A percentile compares a stretch with the other conserved stretches of the same genome.
Evolutionary conservation across 37 sponge, comb jelly and placozoan genomes (phyloP).

Genomic region (Axinella damicornis): DNA sequence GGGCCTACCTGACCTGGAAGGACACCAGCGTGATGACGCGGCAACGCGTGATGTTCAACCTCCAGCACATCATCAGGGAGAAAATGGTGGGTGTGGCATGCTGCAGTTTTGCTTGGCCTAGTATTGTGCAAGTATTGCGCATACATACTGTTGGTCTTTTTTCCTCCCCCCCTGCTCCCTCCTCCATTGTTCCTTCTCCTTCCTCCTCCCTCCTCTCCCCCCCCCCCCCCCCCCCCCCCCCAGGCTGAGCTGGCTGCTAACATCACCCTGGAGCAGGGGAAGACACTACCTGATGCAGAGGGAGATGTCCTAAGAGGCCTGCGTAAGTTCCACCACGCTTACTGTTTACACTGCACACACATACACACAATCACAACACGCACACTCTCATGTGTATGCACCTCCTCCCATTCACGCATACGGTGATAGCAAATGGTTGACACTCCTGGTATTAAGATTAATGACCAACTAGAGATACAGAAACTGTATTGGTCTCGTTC

Average conservation of each 20-base stretch:
- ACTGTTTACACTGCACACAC: no score
- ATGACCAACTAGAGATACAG: no score
- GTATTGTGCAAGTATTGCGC: no score
- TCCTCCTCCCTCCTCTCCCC: background rate
- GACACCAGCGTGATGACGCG: slow-evolving; percentile 80
- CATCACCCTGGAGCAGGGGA: slow-evolving; percentile 97
- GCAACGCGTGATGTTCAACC: slow-evolving; percentile 97
- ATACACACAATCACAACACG: slow-evolving; percentile 8
- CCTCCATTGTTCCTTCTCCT: background rate
- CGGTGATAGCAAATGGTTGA: no score
- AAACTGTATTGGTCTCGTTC: no score
- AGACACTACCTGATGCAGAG: slow-evolving; percentile 97
- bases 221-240: background rate
- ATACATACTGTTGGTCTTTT: no score
- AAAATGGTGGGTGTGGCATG: slow-evolving; percentile 77
- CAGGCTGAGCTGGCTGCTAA: slow-evolving; percentile 67
- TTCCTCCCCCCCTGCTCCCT: background rate
- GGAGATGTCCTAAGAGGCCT: slow-evolving; percentile 96
- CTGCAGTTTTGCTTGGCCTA: no score
- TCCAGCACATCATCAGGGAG: slow-evolving; percentile 87
- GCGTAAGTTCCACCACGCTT: slow-evolving; percentile 63
- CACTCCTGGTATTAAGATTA: no score
- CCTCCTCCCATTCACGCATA: no score
- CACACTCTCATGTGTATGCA: background rate
- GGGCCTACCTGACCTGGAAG: slow-evolving; percentile 85